Evolutionary conservation across 2,113 vertebrate species (phyloP), one percentile per base, ranked within the genome.

Genomic region (Hydrochoerus hydrochaeris): DNA sequence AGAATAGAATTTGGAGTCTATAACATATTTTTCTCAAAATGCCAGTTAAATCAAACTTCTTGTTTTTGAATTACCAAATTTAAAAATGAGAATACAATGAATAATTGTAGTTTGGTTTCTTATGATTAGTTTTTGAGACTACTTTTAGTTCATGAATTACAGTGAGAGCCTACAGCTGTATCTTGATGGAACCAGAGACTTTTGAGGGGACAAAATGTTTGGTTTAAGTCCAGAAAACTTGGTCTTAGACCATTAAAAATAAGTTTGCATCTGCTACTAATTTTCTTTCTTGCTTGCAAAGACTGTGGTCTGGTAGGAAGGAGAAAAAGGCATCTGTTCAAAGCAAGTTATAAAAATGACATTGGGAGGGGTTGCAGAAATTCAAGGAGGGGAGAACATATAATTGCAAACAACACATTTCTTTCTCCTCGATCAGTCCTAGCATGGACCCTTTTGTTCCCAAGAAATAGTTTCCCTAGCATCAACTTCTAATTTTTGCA

Each of bases 251-350:
- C 88, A 92, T 94, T 96, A 84, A 83, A 98, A 96, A 94, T 96
- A 96, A 91, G 73, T 62, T 54, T 81, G 62, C 82, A 85, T 97
- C 85, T 96, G 96, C 71, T 95, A 85, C 85, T 90, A 60, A 95
- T 96, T 96, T 94, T 92, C 62, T 96, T 94, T 96, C 65, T 95
- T 98, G 90, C 88, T 82, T 73, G 67, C 88, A 78, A 96, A 92
- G 95, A 85, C 49, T 60, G 60, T 92, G 91, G 85, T 90, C 87
- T 94, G 80, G 19, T 92, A 67, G 65, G 90, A 90, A 82, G 80
- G 65, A 91, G 32, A 65, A 44, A 44, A 91, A 94, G 62, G 44
- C 14, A 88, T 95, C 54, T 86, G 24, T 86, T 96, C 44, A 88
- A 80, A 96, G 85, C 85, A 80, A 92, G 41, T 82, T 49, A 69